phyloP scores from a whole-genome alignment of 2,113 vertebrate species.

The Piliocolobus tephrosceles region DNA sequence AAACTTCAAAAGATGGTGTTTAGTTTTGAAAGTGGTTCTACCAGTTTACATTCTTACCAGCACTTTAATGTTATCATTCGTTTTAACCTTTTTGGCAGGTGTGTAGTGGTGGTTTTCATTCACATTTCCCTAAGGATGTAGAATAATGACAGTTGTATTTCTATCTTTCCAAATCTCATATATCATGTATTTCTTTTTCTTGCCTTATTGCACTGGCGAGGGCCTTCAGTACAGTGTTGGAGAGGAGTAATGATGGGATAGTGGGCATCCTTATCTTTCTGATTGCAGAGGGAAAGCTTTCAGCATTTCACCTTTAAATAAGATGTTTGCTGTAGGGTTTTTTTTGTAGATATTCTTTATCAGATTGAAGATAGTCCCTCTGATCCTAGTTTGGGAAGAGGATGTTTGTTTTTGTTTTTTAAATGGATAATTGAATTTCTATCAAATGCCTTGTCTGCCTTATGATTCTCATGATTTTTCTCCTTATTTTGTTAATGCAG shows the following conservation, averaged over 20 bases:
- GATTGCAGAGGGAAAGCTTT: not conserved
- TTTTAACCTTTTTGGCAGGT: not conserved
- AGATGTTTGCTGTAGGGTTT: not conserved
- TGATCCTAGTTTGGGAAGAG: not conserved
- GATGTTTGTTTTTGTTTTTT: not conserved
- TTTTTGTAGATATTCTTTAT: not conserved
- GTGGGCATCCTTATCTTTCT: not conserved
- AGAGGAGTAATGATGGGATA: not conserved
- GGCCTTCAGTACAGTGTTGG: not conserved
- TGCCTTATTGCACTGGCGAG: not conserved
- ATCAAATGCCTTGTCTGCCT: not conserved
- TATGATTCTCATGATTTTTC: not conserved
- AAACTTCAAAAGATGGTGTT: conserved; percentile 6
- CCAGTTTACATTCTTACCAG: not conserved
- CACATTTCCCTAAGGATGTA: not conserved
- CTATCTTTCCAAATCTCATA: not conserved
- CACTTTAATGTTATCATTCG: conserved; percentile 13
- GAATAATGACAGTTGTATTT: not conserved
- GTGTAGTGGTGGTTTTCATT: conserved; percentile 28
- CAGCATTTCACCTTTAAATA: not conserved
- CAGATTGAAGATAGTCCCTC: not conserved
- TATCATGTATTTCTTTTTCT: not conserved
- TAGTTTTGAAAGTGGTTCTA: conserved; percentile 3
- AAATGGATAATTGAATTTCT: conserved; percentile 14
- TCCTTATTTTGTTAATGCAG: conserved; percentile 16